phyloP scores from a whole-genome alignment of 2,888 invertebrate genomes.

The Hartigia nigra region DNA sequence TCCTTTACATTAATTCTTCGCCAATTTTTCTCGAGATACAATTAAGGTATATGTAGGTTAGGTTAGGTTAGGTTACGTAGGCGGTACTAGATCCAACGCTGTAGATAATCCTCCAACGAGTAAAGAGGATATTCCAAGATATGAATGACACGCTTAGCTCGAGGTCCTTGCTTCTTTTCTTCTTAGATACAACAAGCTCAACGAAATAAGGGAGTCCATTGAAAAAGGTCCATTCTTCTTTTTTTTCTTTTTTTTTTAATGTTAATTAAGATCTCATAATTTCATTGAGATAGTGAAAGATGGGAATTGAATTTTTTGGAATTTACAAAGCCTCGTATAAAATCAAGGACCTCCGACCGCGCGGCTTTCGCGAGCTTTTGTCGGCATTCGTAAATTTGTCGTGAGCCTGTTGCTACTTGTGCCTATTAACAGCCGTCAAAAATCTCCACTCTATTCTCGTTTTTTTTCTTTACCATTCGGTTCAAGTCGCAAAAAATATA shows the following conservation, averaged over 20 bases:
- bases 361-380: not conserved
- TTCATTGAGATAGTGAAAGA: no score
- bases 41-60: not conserved
- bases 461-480: not conserved
- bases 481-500: not conserved
- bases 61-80: not conserved
- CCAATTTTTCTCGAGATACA: not conserved
- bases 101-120: not conserved
- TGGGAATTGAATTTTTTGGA: not conserved
- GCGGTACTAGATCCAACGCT: not conserved
- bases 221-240: not conserved
- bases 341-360: not conserved
- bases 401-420: not conserved
- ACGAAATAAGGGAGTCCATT: not conserved
- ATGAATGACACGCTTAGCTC: not conserved
- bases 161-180: not conserved
- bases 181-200: not conserved
- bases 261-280: no score
- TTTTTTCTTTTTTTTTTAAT: not conserved
- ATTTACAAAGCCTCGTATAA: not conserved
- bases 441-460: not conserved
- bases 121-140: not conserved
- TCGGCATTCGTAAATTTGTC: not conserved
- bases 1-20: not conserved
- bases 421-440: not conserved